Conservation (phyloP, 2,888 invertebrate genomes). For the Morpho achilles region DNA sequence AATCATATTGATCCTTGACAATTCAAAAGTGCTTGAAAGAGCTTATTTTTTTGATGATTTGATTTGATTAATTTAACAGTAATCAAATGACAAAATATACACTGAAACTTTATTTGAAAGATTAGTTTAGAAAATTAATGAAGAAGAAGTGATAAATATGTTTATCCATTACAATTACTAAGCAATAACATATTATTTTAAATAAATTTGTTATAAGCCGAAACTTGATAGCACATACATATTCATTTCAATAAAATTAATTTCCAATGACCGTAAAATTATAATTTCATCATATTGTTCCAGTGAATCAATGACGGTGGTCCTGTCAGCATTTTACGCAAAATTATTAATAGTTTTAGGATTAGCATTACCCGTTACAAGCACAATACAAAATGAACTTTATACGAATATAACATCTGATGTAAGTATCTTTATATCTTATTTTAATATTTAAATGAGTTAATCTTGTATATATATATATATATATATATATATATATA, state of each 20-base stretch:
- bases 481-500: too few relatives aligned
- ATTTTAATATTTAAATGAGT: neutral
- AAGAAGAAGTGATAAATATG: too few relatives aligned
- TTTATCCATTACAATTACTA: too few relatives aligned
- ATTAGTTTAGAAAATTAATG: too few relatives aligned
- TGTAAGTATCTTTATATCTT: slow-evolving; percentile 48
- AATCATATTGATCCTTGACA: too few relatives aligned
- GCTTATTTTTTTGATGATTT: too few relatives aligned
- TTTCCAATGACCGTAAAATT: slow-evolving; percentile 5
- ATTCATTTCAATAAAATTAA: slow-evolving; percentile 4
- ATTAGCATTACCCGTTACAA: slow-evolving; percentile 81
- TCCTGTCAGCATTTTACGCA: slow-evolving; percentile 82
- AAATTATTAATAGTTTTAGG: slow-evolving; percentile 83
- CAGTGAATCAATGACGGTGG: slow-evolving; percentile 80
- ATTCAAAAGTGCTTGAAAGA: too few relatives aligned
- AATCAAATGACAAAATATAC: too few relatives aligned
- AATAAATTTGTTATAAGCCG: neutral
- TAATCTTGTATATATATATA: too few relatives aligned
- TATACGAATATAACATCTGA: slow-evolving; percentile 66
- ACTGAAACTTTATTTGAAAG: too few relatives aligned
- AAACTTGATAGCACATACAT: neutral
- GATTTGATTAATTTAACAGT: too few relatives aligned
- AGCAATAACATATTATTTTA: neutral
- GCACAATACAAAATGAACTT: slow-evolving; percentile 79
- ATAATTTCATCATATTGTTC: slow-evolving; percentile 48